These are phyloP conservation scores for Scartelaos histophorus DNA, from an alignment of 2,113 vertebrate genomes.

Conservation along the genomic window DNA sequence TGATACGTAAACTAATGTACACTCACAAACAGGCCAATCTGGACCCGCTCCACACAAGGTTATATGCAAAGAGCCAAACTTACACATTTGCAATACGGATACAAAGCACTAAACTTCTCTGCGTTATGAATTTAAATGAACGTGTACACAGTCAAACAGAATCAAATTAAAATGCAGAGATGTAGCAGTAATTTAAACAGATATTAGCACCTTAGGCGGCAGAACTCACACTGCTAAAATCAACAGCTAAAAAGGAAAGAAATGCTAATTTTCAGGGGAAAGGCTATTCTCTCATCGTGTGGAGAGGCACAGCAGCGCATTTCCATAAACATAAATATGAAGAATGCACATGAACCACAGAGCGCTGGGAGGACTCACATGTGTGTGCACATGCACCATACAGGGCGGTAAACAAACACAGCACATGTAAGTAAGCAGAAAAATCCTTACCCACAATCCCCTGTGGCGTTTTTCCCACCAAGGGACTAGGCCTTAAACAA, in stretches of 20 bases:
- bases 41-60: slow-evolving; percentile 32
- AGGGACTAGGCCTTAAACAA: slow-evolving; percentile 46
- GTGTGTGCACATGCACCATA: slow-evolving; percentile 6
- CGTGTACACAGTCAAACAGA: slow-evolving; percentile 50
- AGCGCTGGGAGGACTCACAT: slow-evolving; percentile 22
- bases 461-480: slow-evolving; percentile 35
- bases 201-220: slow-evolving; percentile 66
- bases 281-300: slow-evolving; percentile 48
- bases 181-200: slow-evolving; percentile 60
- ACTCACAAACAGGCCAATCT: slow-evolving; percentile 7
- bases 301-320: slow-evolving; percentile 41
- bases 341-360: slow-evolving; percentile 46
- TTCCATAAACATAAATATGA: slow-evolving; percentile 69
- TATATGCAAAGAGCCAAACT: slow-evolving; percentile 44
- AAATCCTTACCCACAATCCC: slow-evolving; percentile 16
- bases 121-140: slow-evolving; percentile 52
- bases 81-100: slow-evolving; percentile 42
- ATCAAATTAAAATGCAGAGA: slow-evolving; percentile 63
- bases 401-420: background rate
- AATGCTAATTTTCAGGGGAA: slow-evolving; percentile 45
- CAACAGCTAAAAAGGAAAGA: slow-evolving; percentile 62
- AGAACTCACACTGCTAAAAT: slow-evolving; percentile 62
- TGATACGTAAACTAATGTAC: slow-evolving; percentile 35
- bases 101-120: slow-evolving; percentile 35
- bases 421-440: slow-evolving; percentile 3